Evolutionary conservation across 2,888 invertebrate genomes (phyloP), one percentile per base, ranked within the genome.

Genomic region (Epinotia bilunana): DNA sequence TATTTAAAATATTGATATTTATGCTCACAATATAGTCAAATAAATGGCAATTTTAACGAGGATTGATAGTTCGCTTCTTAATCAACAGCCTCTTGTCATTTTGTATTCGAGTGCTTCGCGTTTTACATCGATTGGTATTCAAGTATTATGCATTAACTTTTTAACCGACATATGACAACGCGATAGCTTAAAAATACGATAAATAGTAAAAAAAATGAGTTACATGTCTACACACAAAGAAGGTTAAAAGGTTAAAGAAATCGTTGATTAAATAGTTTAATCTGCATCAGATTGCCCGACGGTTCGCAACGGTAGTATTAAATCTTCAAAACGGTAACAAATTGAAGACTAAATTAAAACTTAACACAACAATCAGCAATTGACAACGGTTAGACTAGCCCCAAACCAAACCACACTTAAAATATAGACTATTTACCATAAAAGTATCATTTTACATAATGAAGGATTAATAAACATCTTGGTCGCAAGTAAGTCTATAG

Each of bases 341-440:
- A 46, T 43, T 20, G 39, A 7, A 39, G 4, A 64, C 3, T 65
- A 65, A 49, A 28, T 49, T 65, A 53, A 65, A 65, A 53, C 65
- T 64, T 65, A 65, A 65, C 49, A n/a, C 49, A 20, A 43, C 62
- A 62, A 43, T 43, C 43, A n/a, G 11, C 28, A 28, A 65, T 33
- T 65, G n/a, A 53, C 65, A 53, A 65, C 53, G 49, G 3, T 53
- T 65, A 65, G 65, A 65, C 64, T 53, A 64, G 53, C 11, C 65
- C 65, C 16, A 53, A 65, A 65, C 65, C 28, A 39, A 61, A n/a
- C 9, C 7, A 61, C 33, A 7, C 9, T 2, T 39, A 61, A 33
- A 16, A 61, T 9, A 63, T 18, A 43, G 13, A 39, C 12, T 39
- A 63, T 43, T 43, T 6, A 9, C 63, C 20, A 61, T 33, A 53